Evolutionary conservation across 2,888 invertebrate genomes (phyloP), one percentile per base, ranked within the genome.

Genomic region (Mythimna albipuncta): DNA sequence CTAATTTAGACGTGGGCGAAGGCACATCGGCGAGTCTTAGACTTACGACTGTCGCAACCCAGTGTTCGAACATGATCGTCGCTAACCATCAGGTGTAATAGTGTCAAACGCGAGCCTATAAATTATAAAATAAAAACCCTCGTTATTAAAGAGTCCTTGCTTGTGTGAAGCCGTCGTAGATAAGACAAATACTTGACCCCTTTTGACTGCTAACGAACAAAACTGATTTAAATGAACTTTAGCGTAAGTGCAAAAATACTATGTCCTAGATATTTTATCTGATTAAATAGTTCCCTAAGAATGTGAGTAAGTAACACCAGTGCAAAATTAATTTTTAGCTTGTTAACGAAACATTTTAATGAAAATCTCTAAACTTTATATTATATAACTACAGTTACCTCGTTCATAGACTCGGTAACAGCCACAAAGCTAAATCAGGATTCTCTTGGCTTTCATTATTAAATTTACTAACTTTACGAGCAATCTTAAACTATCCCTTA

Each of bases 401-500:
- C 38, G 19, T 13, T n/a, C 54, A 26, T 26, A 77, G 32, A 47
- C 32, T 16, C 9, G 1, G 9, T 52, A 19, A 52, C 54, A 63
- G 35, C 13, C 44, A 55, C 58, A 38, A 11, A 64, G 61, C 52
- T 52, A 67, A 52, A 57, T 66, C 71, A 54, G 32, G 59, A 77
- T 69, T 62, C 61, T 57, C 38, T 13, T 21, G 26, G 35, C 35
- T 44, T 74, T 65, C 57, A 54, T 66, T 62, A 69, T 54, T 59
- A 61, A 57, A 77, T 11, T 76, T 41, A 61, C 64, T 58, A 81
- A 64, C 61, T 82, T 79, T 68, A 79, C 72, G 64, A 82, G n/a
- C 58, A 54, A 63, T 81, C 59, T 71, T 47, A 59, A 71, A 59
- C 50, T 70, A 77, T 32, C 50, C 57, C 21, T 38, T 55, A 68